Evolutionary conservation across 1,140 invertebrate species (phyloP), one percentile per base, ranked within the genome.

Genomic region (Calliopsis andreniformis): DNA sequence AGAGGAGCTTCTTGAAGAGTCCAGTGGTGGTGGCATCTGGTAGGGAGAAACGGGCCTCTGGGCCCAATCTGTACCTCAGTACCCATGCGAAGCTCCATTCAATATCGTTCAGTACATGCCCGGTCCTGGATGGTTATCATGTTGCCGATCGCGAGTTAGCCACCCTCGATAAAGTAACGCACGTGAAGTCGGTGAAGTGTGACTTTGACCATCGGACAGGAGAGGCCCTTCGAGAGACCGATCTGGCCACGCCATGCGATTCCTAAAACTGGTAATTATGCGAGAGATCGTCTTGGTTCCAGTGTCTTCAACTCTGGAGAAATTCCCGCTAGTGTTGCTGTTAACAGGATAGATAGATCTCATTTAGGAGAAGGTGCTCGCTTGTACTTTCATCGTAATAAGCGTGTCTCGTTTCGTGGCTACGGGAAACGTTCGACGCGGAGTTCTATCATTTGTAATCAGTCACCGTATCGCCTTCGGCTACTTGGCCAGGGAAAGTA

Each of bases 21-120:
- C 7, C 53, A n/a, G 82, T 86, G 80, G 87, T 89, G 87, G 89
- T 87, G 85, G 88, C 79, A 85, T 59, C 79, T 61, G 70, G 78
- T 80, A 81, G 86, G 86, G 89, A 89, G 88, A 90, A 87, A 87
- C 85, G 79, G 83, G 86, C 87, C 86, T 86, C 84, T 78, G 84
- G 85, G 83, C 75, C 86, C 84, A 83, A 90, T 87, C 86, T 87
- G 83, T 86, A n/a, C 76, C 69, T 90, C 88, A 90, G 90, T 90
- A 89, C 84, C 76, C 83, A 85, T 85, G 82, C 84, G 89, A 88
- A 86, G 75, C 80, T 86, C 68, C 84, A 79, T 81, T 78, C 82
- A 82, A 85, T 84, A 84, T 79, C 80, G 67, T 83, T 56, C 77
- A 78, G 78, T 73, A 76, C 78, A 76, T 67, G 51, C 43, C 56